Percentiles rank a stretch among this genome's conserved stretches.
Evolutionary conservation across 2,797 vertebrate genomes (phyloP).

Genomic region (Phoeniculus purpureus): DNA sequence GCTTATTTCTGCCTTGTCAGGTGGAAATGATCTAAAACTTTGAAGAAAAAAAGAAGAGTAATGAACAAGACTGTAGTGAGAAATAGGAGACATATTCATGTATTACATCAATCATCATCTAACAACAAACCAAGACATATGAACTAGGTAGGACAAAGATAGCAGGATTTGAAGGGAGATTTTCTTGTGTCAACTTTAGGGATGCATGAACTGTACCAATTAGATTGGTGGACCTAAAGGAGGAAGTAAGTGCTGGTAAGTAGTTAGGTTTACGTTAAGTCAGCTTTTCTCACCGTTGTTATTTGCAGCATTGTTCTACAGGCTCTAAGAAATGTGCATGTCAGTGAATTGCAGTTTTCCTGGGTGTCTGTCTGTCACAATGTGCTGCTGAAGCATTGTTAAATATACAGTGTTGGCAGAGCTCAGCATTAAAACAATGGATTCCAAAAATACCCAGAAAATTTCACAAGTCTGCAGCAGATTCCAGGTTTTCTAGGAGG

Average conservation of each 20-base stretch:
- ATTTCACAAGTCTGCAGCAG: background rate
- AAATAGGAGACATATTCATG: background rate
- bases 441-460: background rate
- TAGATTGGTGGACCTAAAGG: background rate
- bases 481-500: background rate
- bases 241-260: background rate
- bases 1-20: background rate
- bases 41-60: background rate
- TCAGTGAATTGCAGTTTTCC: background rate
- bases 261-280: background rate
- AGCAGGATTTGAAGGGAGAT: background rate
- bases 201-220: background rate
- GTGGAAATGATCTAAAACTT: background rate
- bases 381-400: background rate
- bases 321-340: background rate
- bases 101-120: background rate
- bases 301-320: background rate
- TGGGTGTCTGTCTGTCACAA: background rate
- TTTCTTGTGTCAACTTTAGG: background rate
- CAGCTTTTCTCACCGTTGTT: background rate
- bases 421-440: constrained; percentile 4
- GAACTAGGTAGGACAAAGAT: background rate
- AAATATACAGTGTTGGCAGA: constrained; percentile 27
- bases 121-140: background rate
- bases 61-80: background rate